phyloP scores from a whole-genome alignment of 53 echinoderm and acorn worm genomes.

The Paracentrotus lividus region DNA sequence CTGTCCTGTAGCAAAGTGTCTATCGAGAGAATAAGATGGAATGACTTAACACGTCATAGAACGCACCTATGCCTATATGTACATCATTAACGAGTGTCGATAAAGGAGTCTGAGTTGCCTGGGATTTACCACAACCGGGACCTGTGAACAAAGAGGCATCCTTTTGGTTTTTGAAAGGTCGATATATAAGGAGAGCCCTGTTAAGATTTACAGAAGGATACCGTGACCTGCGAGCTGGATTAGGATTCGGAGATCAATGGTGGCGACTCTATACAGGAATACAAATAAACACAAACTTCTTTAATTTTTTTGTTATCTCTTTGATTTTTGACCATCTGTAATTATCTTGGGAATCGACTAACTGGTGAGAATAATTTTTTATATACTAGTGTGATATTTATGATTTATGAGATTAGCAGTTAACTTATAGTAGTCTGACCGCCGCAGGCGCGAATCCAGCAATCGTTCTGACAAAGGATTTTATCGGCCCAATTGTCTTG shows the following conservation, averaged over 20 bases:
- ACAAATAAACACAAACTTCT: not conserved
- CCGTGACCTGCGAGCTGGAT: not conserved
- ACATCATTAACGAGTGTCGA: constrained; percentile 1
- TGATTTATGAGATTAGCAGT: not conserved
- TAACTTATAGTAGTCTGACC: no score
- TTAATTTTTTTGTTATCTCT: not conserved
- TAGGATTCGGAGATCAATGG: not conserved
- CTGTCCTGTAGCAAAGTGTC: constrained; percentile 5
- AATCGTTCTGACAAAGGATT: no score
- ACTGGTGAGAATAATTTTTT: not conserved
- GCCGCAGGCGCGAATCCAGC: no score
- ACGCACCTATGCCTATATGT: constrained; percentile 16
- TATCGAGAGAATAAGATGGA: not conserved
- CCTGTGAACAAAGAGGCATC: constrained; percentile 21
- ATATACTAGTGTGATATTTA: not conserved
- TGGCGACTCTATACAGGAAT: not conserved
- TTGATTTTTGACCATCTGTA: not conserved
- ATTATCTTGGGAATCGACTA: not conserved
- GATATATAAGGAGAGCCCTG: constrained; percentile 8
- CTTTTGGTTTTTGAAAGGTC: constrained; percentile 8
- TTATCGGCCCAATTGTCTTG: no score
- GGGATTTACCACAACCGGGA: not conserved
- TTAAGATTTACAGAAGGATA: not conserved
- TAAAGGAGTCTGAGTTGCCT: not conserved
- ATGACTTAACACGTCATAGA: not conserved